These are phyloP conservation scores for Porites lobata DNA, from an alignment of 92 coral and sea anemone species.

Conservation along the genomic window DNA sequence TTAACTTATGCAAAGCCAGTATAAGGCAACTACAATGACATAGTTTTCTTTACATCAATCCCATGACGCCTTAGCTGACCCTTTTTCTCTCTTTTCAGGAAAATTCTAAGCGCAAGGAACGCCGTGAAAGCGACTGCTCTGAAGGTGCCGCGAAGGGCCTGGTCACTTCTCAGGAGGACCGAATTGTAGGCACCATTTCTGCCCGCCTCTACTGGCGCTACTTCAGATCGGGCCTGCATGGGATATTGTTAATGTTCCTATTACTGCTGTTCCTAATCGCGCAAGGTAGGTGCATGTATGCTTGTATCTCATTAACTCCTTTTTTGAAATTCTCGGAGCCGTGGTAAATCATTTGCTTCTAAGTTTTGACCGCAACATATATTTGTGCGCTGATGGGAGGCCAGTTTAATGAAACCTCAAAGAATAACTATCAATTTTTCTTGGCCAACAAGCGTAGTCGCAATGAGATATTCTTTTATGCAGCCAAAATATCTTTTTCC, in stretches of 20 bases:
- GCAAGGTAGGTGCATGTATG: slow-evolving; percentile 68
- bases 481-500: no score
- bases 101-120: slow-evolving; percentile 63
- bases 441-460: no score
- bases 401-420: no score
- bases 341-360: no score
- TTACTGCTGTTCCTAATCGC: slow-evolving; percentile 79
- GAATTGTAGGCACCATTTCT: slow-evolving; percentile 89
- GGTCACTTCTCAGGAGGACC: slow-evolving; percentile 75
- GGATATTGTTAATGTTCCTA: slow-evolving; percentile 67
- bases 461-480: no score
- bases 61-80: background rate
- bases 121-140: slow-evolving; percentile 77
- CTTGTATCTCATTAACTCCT: background rate
- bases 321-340: no score
- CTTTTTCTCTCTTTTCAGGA: slow-evolving; percentile 33
- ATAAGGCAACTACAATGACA: background rate
- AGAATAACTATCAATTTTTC: no score
- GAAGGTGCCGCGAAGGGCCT: slow-evolving; percentile 55
- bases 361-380: no score
- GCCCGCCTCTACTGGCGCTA: slow-evolving; percentile 83
- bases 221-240: slow-evolving; percentile 88
- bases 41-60: background rate
- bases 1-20: no score
- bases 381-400: no score